Base-by-base conservation (phyloP, 2,888 invertebrate species). In the Eupithecia subumbrata region DNA sequence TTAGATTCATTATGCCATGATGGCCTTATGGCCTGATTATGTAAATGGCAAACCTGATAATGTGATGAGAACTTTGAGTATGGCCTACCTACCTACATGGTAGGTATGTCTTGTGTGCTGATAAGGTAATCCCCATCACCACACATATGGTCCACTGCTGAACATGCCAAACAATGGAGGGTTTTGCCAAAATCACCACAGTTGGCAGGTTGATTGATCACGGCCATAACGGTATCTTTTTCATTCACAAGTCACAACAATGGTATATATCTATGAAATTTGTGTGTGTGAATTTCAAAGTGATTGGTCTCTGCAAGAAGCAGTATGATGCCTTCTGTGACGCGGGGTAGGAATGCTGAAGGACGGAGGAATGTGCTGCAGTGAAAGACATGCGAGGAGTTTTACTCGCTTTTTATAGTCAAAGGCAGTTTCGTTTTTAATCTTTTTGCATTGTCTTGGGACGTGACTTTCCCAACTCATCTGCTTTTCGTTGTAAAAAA, bases 321-420 rank as follows among this genome's bases (percentile, higher is more conserved):
- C 14, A 52, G 43, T 71, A n/a, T 69, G 37, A 43, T 64, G 8
- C 52, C 14, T 43, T 74, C 76, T 76, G 74, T 76, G 76, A 5
- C 66, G 14, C 52, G 63, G 69, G 89, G 87, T 87, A 85, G 88
- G 88, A 88, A 92, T 92, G 91, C 91, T 91, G 87, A 85, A 85
- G 85, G 86, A 90, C 89, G 87, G 69, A 81, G 77, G 87, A 16
- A 45, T 56, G 69, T 4, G 18, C 7, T 64, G 76, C 81, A 87
- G 37, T 79, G 73, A 0, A 34, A 78, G 85, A 78, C 81, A 78
- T 5, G 66, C 66, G 34, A 67, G 22, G 66, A 18, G 9, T 67
- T 67, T 67, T 67, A n/a, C 22, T 67, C 5, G 12, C 40, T 34
- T 18, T 37, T 67, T 37, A 18, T 11, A 12, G 22, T 25, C 60